A percentile compares a stretch with the other conserved stretches of the same genome.
Evolutionary conservation across 2,797 vertebrate species (phyloP).

Genomic region (Caiman crocodilus): DNA sequence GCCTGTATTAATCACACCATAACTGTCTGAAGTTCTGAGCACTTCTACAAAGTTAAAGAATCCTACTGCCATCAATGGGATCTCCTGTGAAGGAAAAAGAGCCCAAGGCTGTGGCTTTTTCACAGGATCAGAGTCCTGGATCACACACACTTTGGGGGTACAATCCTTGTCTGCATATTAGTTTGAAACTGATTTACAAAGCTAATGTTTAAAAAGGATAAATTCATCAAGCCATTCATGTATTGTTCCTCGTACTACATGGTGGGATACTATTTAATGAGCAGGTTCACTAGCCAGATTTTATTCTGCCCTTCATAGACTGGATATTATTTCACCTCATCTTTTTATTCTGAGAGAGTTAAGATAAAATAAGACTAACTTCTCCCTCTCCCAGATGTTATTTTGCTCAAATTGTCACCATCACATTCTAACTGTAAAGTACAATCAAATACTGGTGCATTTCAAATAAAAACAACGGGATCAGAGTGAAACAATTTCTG

Average conservation of each 20-base stretch:
- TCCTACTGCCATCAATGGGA: conserved; percentile 11
- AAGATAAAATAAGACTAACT: neutral
- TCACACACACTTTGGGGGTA: neutral
- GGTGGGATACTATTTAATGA: neutral
- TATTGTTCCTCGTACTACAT: fast-evolving
- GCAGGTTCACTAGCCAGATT: neutral
- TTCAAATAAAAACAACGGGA: neutral
- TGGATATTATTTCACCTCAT: neutral
- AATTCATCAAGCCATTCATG: neutral
- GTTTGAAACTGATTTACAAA: neutral
- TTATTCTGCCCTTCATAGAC: neutral
- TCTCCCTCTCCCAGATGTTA: neutral
- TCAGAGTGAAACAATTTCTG: neutral
- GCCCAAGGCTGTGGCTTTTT: neutral
- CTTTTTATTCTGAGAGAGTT: fast-evolving
- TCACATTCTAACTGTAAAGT: neutral
- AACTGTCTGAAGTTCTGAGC: conserved; percentile 24
- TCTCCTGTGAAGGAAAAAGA: conserved; percentile 9
- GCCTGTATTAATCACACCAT: conserved; percentile 3
- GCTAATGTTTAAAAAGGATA: neutral
- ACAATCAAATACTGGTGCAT: neutral
- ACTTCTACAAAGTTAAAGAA: neutral
- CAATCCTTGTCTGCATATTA: neutral
- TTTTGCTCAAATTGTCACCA: neutral
- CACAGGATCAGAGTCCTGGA: neutral